These are phyloP conservation scores for Antennarius maculatus DNA, from an alignment of 2,797 vertebrate species.

Conservation along the genomic window DNA sequence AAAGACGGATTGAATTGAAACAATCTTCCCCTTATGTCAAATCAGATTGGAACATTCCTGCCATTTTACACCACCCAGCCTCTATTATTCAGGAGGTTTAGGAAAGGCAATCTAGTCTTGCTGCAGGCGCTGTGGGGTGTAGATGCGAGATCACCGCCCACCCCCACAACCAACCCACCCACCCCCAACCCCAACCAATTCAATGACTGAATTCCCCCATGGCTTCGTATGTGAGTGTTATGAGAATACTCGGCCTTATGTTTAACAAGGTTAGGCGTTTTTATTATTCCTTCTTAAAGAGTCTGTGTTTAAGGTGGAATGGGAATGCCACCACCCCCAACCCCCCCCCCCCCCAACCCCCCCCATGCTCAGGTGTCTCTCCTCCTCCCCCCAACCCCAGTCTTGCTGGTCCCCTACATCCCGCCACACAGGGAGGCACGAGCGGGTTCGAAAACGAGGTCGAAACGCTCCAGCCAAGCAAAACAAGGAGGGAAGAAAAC, in stretches of 20 bases:
- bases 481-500: slow-evolving; percentile 53
- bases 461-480: slow-evolving; percentile 49
- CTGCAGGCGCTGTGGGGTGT: slow-evolving; percentile 57
- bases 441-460: slow-evolving; percentile 64
- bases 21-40: slow-evolving; percentile 73
- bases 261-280: slow-evolving; percentile 73
- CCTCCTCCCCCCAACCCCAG: slow-evolving; percentile 28
- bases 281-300: slow-evolving; percentile 73
- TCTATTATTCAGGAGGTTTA: slow-evolving; percentile 55
- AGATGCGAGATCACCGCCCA: slow-evolving; percentile 43
- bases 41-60: slow-evolving; percentile 78
- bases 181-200: slow-evolving; percentile 30
- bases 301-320: slow-evolving; percentile 74
- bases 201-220: slow-evolving; percentile 62
- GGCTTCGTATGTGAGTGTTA: slow-evolving; percentile 55
- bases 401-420: slow-evolving; percentile 7
- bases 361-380: slow-evolving; percentile 67
- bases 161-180: too few relatives aligned
- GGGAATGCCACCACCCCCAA: slow-evolving; percentile 40
- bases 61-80: slow-evolving; percentile 69
- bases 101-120: slow-evolving; percentile 69
- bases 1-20: slow-evolving; percentile 62
- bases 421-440: slow-evolving; percentile 53
- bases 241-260: slow-evolving; percentile 61
- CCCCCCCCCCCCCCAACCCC: slow-evolving; percentile 26